Conservation (phyloP, 2,113 vertebrate genomes). For the Engraulis encrasicolus region DNA sequence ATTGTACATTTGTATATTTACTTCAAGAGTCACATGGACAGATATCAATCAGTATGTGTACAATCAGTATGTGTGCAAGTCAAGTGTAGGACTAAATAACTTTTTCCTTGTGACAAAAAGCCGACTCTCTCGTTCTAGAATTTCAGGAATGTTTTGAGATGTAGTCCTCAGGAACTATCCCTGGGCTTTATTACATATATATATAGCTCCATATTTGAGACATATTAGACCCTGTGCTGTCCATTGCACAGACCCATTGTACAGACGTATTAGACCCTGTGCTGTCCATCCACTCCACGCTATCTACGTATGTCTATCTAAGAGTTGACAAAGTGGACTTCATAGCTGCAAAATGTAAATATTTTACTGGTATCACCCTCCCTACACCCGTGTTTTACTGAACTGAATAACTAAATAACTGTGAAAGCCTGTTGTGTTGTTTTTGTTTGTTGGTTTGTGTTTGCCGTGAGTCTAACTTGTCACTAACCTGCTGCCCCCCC, state of each 20-base stretch:
- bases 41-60: not conserved
- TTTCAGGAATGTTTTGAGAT: not conserved
- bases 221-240: not conserved
- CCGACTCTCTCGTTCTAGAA: not conserved
- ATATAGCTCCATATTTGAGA: not conserved
- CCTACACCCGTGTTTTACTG: not conserved
- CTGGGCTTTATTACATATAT: not conserved
- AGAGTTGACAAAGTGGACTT: not conserved
- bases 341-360: not conserved
- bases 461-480: slow-evolving; percentile 47
- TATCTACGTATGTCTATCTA: not conserved
- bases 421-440: slow-evolving; percentile 1
- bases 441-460: not conserved
- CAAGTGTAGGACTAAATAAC: not conserved
- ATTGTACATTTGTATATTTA: not conserved
- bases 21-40: not conserved
- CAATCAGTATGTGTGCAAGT: not conserved
- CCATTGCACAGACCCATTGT: not conserved
- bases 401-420: not conserved
- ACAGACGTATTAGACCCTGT: too few relatives aligned
- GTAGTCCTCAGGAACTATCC: not conserved
- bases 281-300: too few relatives aligned
- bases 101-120: not conserved
- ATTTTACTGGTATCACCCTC: too few relatives aligned
- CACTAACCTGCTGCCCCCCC: slow-evolving; percentile 64